Conservation (phyloP, 2,797 vertebrate species). For the Pseudopleuronectes americanus region DNA sequence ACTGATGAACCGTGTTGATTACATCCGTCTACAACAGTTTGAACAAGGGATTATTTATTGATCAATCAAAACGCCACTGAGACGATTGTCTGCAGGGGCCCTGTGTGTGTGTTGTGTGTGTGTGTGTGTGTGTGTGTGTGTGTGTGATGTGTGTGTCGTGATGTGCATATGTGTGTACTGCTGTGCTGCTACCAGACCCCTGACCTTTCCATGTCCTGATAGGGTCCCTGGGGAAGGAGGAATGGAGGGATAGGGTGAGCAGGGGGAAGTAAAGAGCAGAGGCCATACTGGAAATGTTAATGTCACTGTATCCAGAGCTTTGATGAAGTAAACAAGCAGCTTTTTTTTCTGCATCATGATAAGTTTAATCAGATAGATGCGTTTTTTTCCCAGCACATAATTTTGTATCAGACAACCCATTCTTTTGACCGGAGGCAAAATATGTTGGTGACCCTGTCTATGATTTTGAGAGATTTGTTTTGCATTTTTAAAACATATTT, state of each 20-base stretch:
- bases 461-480: too few species aligned
- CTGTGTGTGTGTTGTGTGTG: slow-evolving; percentile 39
- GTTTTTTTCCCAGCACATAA: too few species aligned
- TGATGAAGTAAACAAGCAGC: slow-evolving; percentile 43
- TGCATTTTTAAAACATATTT: too few species aligned
- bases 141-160: slow-evolving; percentile 17
- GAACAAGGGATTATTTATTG: slow-evolving; percentile 52
- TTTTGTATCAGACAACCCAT: too few species aligned
- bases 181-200: slow-evolving; percentile 65
- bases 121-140: slow-evolving; percentile 43
- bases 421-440: too few species aligned
- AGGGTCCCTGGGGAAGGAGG: slow-evolving; percentile 69
- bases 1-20: slow-evolving; percentile 57
- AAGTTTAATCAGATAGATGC: too few species aligned
- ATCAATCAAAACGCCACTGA: slow-evolving; percentile 33
- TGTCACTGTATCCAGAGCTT: slow-evolving; percentile 47
- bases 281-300: slow-evolving; percentile 51
- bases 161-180: slow-evolving; percentile 46
- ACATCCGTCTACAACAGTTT: slow-evolving; percentile 18
- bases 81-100: slow-evolving; percentile 55
- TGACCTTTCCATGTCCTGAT: slow-evolving; percentile 84
- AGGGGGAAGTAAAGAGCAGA: too few species aligned
- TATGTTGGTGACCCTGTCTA: too few species aligned
- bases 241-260: slow-evolving; percentile 12
- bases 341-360: slow-evolving; percentile 16